Conservation (phyloP, 2,113 vertebrate genomes). For the Sceloporus undulatus region DNA sequence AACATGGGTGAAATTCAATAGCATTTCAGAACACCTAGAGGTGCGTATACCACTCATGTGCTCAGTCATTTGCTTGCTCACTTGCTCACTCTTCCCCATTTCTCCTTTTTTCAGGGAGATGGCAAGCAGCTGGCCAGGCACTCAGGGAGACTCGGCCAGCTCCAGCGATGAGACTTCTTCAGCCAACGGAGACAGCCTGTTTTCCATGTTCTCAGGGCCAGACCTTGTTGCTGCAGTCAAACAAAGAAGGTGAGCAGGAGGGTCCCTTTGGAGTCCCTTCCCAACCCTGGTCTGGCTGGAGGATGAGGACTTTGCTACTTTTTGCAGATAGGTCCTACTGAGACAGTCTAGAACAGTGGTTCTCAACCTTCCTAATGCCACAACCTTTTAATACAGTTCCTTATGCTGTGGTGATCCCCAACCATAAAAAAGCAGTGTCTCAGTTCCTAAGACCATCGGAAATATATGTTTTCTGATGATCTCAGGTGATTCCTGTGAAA, state of each 20-base stretch:
- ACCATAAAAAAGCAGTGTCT: too few relatives aligned
- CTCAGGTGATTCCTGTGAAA: too few relatives aligned
- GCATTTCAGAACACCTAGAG: background rate
- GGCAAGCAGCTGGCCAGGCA: constrained; percentile 93
- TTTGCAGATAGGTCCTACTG: background rate
- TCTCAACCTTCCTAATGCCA: too few relatives aligned
- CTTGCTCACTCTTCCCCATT: too few relatives aligned
- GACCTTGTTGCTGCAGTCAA: constrained; percentile 98
- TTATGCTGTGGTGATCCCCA: too few relatives aligned
- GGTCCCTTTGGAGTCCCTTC: too few relatives aligned
- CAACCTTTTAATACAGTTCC: too few relatives aligned
- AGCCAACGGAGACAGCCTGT: constrained; percentile 96
- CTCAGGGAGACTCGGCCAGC: constrained; percentile 96
- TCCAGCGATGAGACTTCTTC: constrained; percentile 98
- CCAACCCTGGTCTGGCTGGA: too few relatives aligned
- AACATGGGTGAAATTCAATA: background rate
- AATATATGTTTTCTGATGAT: too few relatives aligned
- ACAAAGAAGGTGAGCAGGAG: constrained; percentile 88
- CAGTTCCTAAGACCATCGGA: too few relatives aligned
- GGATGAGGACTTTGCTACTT: background rate
- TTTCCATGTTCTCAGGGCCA: constrained; percentile 99
- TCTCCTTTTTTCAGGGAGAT: constrained; percentile 84
- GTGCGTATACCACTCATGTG: too few relatives aligned
- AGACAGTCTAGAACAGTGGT: background rate
- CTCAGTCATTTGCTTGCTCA: too few relatives aligned